Base-by-base conservation (phyloP, 1,140 invertebrate species). In the Hydropsyche tenuis region DNA sequence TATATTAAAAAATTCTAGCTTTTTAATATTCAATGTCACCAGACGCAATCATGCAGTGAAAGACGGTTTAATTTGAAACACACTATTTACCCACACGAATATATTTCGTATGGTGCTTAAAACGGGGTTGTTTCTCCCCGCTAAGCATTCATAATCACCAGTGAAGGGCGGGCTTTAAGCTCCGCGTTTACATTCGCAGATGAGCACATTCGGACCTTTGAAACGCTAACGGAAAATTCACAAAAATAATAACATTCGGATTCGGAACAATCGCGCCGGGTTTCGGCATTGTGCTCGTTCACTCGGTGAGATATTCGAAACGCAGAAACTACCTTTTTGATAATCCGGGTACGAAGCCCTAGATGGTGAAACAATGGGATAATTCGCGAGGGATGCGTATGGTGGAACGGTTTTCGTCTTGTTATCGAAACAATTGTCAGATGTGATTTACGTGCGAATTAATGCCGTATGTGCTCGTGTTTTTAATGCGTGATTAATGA, bases 161-260 rank as follows among this genome's bases (percentile, higher is more conserved):
- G 23, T 56, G 70, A 73, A 70, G 65, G 68, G 68, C 25, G 46
- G 20, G 48, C 14, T 30, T 46, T 22, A 45, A 53, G 69, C 63
- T 25, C 18, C 20, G 66, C 48, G 72, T 69, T 69, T 74, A 72
- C 75, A 74, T 77, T 77, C 73, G 74, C 75, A 77, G 75, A 72
- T 77, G 75, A 77, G 72, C 72, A 37, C 30, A 37, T 37, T 37
- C 30, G 30, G 30, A 37, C 30, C 30, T 37, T 9, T 9, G 30
- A 37, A 37, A 37, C 30, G 30, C 9, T 37, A 68, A 68, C 22
- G 60, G 48, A 56, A 60, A 66, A 66, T 51, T 76, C 73, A 72
- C 60, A 76, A 73, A 73, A 73, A 66, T n/a, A 73, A 73, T 76
- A 71, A 48, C 69, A 69, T 62, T 66, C 46, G 16, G 18, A 51